phyloP scores from a whole-genome alignment of 1,140 invertebrate species.

The Aphelenchoides fujianensis region DNA sequence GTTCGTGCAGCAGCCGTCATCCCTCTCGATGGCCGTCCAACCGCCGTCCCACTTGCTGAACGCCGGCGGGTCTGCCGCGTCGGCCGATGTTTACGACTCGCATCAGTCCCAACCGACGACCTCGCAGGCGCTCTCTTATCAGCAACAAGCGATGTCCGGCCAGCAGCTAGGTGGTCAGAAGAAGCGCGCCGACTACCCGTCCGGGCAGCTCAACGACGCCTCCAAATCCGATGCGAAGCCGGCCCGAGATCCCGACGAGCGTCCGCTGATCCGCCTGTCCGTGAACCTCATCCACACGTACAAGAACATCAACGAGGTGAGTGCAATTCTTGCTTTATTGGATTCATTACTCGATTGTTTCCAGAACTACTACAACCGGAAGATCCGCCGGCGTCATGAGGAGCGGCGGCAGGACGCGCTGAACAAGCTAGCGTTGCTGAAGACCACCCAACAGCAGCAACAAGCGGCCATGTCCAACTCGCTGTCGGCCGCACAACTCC shows the following conservation, averaged over 20 bases:
- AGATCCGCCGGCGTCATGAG: conserved; percentile 40
- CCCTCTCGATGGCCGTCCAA: too few species aligned
- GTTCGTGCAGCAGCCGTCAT: neutral
- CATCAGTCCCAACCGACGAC: neutral
- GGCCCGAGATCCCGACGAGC: conserved; percentile 68
- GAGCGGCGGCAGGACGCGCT: conserved; percentile 20
- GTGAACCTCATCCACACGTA: conserved; percentile 99
- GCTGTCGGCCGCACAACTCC: neutral
- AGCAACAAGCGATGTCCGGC: neutral
- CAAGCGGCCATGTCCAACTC: neutral
- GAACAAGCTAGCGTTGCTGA: conserved; percentile 1
- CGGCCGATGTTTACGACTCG: neutral
- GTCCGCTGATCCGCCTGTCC: conserved; percentile 90
- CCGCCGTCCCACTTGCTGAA: neutral
- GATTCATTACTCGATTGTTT: conserved; percentile 17
- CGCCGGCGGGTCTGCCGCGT: neutral
- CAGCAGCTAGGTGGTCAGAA: neutral
- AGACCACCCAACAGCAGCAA: conserved; percentile 13
- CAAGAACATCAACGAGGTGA: conserved; percentile 99
- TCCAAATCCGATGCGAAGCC: neutral
- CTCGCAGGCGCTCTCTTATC: neutral
- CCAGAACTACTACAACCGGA: conserved; percentile 59
- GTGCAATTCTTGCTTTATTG: conserved; percentile 28
- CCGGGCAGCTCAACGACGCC: neutral
- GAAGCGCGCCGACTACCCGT: neutral